Conservation (phyloP, 2,113 vertebrate species). For the Gadus macrocephalus region DNA sequence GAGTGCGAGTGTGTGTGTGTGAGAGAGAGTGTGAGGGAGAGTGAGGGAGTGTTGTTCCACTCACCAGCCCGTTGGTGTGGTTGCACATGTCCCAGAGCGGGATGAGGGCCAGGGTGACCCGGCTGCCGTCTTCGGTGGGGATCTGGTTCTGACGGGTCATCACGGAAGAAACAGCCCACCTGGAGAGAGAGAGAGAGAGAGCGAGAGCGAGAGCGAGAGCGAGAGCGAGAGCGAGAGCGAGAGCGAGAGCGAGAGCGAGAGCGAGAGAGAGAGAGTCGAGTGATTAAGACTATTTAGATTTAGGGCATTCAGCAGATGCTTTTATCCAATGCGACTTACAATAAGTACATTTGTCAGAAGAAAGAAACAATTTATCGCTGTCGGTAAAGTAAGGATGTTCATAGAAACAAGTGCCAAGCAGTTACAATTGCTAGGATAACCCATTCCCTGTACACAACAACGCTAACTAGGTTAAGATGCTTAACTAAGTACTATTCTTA, state of each 20-base stretch:
- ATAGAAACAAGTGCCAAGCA: too few species aligned
- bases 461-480: too few species aligned
- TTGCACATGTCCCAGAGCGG: constrained; percentile 99
- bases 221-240: neutral
- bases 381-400: too few species aligned
- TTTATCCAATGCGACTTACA: too few species aligned
- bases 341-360: too few species aligned
- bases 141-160: constrained; percentile 99
- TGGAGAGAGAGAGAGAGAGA: constrained; percentile 38
- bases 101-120: constrained; percentile 92
- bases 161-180: constrained; percentile 97
- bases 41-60: neutral
- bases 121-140: constrained; percentile 92
- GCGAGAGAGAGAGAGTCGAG: neutral
- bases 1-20: neutral
- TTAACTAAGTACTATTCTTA: too few species aligned
- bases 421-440: too few species aligned
- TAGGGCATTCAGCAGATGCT: too few species aligned
- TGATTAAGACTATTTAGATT: neutral
- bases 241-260: neutral
- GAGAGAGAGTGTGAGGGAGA: neutral
- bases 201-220: too few species aligned
- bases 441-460: too few species aligned
- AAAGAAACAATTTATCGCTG: too few species aligned
- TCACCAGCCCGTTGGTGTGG: constrained; percentile 96